phyloP scores from a whole-genome alignment of 2,797 vertebrate genomes.

The Amniataba percoides region DNA sequence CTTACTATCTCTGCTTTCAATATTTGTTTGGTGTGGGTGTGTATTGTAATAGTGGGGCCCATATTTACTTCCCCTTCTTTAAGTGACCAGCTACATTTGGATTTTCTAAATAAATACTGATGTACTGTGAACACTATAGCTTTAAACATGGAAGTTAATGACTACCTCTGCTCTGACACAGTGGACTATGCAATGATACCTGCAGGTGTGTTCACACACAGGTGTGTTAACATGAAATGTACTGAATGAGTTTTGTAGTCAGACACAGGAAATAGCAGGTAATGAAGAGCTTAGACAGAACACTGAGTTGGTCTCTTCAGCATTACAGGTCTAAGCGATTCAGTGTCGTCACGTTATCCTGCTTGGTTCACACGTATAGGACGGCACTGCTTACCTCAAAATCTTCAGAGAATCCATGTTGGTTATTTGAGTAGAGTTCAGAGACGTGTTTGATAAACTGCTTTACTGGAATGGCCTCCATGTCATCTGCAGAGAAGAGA shows the following conservation, averaged over 20 bases:
- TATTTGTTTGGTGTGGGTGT: conserved; percentile 7
- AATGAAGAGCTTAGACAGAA: background rate
- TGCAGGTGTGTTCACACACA: background rate
- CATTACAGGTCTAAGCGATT: background rate
- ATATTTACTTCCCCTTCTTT: background rate
- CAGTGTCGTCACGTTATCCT: background rate
- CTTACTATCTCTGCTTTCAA: conserved; percentile 8
- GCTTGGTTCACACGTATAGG: background rate
- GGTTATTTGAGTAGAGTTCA: conserved; percentile 93
- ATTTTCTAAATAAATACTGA: background rate
- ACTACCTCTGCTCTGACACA: background rate
- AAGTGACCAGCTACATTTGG: background rate
- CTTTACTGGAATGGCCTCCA: conserved; percentile 94
- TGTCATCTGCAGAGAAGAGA: conserved; percentile 88
- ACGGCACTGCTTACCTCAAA: conserved; percentile 89
- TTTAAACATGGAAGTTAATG: background rate
- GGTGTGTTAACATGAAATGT: conserved; percentile 5
- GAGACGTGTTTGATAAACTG: conserved; percentile 93
- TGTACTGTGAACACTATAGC: background rate
- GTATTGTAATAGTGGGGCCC: background rate
- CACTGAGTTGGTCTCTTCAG: background rate
- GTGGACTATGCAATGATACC: background rate
- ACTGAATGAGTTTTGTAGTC: background rate
- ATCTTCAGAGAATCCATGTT: conserved; percentile 93
- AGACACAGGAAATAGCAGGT: background rate